Percentiles rank a stretch among this genome's conserved stretches.
Conservation (phyloP, 2,113 vertebrate genomes). For the Tachuris rubrigastra region DNA sequence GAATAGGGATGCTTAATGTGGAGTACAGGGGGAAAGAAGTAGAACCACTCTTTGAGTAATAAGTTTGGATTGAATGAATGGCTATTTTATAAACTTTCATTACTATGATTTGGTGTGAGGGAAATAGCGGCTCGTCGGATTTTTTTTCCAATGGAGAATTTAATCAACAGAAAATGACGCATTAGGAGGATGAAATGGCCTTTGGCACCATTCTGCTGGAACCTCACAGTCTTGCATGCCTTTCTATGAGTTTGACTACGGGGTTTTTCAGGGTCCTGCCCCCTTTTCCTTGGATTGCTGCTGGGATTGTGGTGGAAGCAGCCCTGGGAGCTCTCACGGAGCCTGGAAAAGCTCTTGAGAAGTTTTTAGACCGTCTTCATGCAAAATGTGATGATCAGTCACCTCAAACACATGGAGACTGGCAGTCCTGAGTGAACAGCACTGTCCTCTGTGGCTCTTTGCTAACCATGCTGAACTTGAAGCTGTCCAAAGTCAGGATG, state of each 20-base stretch:
- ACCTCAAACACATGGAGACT: background rate
- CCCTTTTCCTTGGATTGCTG: background rate
- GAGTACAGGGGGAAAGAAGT: background rate
- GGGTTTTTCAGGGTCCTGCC: background rate
- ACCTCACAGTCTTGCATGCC: background rate
- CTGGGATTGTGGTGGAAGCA: background rate
- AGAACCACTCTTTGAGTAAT: background rate
- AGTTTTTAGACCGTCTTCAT: background rate
- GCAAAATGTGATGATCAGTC: background rate
- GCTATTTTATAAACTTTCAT: slow-evolving; percentile 45
- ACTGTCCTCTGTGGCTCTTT: background rate
- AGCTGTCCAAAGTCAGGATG: background rate
- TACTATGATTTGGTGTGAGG: background rate
- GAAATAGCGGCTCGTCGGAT: background rate
- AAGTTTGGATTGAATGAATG: slow-evolving; percentile 43
- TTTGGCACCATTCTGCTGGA: background rate
- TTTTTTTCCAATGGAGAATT: slow-evolving; percentile 3
- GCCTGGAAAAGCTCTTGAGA: background rate
- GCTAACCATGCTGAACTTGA: background rate
- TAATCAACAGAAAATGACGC: background rate
- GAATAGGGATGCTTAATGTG: slow-evolving; percentile 20
- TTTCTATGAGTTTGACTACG: background rate
- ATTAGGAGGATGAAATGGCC: background rate
- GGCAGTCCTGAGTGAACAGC: background rate
- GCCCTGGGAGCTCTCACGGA: background rate